phyloP scores from a whole-genome alignment of 1,140 invertebrate species.

The Zaprionus camerounensis region DNA sequence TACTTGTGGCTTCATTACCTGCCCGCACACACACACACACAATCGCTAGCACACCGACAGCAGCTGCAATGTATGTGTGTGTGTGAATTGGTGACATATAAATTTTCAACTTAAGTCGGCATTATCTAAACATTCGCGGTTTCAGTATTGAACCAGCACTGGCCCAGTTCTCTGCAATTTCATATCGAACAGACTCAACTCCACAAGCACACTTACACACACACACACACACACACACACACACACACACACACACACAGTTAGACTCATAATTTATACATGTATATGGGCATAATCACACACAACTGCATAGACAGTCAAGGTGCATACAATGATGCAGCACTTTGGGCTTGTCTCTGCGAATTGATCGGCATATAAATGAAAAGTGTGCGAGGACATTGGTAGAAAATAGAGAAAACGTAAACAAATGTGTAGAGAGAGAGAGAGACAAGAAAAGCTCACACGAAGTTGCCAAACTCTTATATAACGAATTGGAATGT shows the following conservation, averaged over 20 bases:
- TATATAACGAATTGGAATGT: background rate
- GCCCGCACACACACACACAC: slow-evolving; percentile 27
- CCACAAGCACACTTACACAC: background rate
- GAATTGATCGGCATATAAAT: slow-evolving; percentile 6
- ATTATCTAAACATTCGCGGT: slow-evolving; percentile 61
- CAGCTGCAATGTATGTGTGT: slow-evolving; percentile 35
- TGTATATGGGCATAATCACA: background rate
- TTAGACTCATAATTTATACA: slow-evolving; percentile 15
- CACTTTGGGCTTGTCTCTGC: slow-evolving; percentile 24
- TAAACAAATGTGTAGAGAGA: background rate
- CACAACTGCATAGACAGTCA: slow-evolving; percentile 14
- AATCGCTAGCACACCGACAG: slow-evolving; percentile 5
- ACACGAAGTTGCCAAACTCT: background rate
- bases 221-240: too few species aligned
- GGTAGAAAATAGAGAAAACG: background rate
- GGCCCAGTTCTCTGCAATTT: slow-evolving; percentile 36
- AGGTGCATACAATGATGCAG: slow-evolving; percentile 37
- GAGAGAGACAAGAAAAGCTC: background rate
- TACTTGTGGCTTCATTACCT: slow-evolving; percentile 75
- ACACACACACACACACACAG: too few species aligned
- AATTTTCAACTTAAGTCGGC: slow-evolving; percentile 67
- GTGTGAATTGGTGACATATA: slow-evolving; percentile 63
- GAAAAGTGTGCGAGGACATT: slow-evolving; percentile 11
- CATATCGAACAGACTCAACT: slow-evolving; percentile 26
- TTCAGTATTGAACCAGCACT: slow-evolving; percentile 20